phyloP scores from a whole-genome alignment of 2,113 vertebrate genomes.

The Scomber colias region DNA sequence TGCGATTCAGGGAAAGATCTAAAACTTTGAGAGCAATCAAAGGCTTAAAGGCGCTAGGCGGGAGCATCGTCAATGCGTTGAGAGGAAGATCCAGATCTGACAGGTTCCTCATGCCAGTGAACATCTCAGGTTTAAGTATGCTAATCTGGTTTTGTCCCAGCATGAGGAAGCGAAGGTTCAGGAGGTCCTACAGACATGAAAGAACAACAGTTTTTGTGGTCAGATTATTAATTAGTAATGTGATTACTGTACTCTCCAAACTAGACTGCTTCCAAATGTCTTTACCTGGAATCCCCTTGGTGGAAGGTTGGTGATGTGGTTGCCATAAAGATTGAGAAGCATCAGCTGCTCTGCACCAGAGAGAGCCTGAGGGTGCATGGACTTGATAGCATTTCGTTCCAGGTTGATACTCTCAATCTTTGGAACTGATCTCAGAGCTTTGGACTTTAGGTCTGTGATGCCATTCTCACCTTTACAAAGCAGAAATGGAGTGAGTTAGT shows the following conservation, averaged over 20 bases:
- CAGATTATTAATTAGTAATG: neutral
- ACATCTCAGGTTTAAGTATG: slow-evolving; percentile 77
- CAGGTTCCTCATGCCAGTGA: slow-evolving; percentile 83
- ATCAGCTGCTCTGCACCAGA: slow-evolving; percentile 78
- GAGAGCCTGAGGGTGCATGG: slow-evolving; percentile 80
- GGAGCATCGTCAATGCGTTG: slow-evolving; percentile 75
- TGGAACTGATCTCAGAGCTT: slow-evolving; percentile 70
- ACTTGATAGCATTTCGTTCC: slow-evolving; percentile 82
- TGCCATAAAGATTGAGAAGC: slow-evolving; percentile 84
- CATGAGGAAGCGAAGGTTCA: slow-evolving; percentile 86
- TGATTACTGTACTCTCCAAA: neutral
- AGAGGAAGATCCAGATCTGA: slow-evolving; percentile 84
- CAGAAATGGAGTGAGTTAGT: neutral
- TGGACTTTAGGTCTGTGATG: slow-evolving; percentile 76
- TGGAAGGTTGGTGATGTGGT: slow-evolving; percentile 79
- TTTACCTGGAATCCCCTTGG: slow-evolving; percentile 77
- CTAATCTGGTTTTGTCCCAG: slow-evolving; percentile 84
- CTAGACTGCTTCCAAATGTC: neutral
- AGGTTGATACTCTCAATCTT: slow-evolving; percentile 83
- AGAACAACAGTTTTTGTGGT: neutral
- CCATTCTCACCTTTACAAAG: slow-evolving; percentile 79
- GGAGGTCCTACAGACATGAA: slow-evolving; percentile 73
- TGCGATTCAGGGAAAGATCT: slow-evolving; percentile 83
- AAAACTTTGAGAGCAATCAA: slow-evolving; percentile 84
- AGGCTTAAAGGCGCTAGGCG: slow-evolving; percentile 81